phyloP scores from a whole-genome alignment of 2,888 invertebrate genomes.

The Lampropteryx suffumata region DNA sequence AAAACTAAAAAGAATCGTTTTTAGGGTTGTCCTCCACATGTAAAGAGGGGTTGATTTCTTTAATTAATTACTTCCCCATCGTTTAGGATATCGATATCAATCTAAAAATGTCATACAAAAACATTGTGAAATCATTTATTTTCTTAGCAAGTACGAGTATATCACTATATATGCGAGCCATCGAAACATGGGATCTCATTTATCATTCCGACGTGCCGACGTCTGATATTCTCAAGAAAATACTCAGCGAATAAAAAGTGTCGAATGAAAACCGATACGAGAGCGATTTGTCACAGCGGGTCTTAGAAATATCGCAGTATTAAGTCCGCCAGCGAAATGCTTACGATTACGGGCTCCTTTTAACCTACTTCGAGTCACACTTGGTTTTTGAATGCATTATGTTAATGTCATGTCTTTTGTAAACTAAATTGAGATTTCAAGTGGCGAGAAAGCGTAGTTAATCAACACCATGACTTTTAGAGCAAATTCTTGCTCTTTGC shows the following conservation, averaged over 20 bases:
- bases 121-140: no score
- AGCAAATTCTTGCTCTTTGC: conserved; percentile 18
- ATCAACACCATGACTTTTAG: conserved; percentile 14
- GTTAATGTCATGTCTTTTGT: conserved; percentile 19
- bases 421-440: conserved; percentile 20
- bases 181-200: conserved; percentile 32
- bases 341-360: conserved; percentile 19
- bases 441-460: conserved; percentile 27
- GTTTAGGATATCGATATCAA: no score
- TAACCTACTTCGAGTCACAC: conserved; percentile 16
- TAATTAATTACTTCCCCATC: no score
- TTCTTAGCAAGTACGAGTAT: no score
- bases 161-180: not conserved
- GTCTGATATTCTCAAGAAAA: conserved; percentile 38
- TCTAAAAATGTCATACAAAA: no score
- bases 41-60: no score
- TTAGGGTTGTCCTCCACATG: no score
- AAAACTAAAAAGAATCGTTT: no score
- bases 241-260: conserved; percentile 49
- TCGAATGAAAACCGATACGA: conserved; percentile 49
- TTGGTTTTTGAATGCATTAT: conserved; percentile 21
- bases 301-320: conserved; percentile 40
- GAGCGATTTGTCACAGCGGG: conserved; percentile 52
- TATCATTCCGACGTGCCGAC: conserved; percentile 39
- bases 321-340: conserved; percentile 20